These are phyloP conservation scores for Macrobrachium nipponense DNA, from an alignment of 1,140 invertebrate genomes.

Conservation along the genomic window DNA sequence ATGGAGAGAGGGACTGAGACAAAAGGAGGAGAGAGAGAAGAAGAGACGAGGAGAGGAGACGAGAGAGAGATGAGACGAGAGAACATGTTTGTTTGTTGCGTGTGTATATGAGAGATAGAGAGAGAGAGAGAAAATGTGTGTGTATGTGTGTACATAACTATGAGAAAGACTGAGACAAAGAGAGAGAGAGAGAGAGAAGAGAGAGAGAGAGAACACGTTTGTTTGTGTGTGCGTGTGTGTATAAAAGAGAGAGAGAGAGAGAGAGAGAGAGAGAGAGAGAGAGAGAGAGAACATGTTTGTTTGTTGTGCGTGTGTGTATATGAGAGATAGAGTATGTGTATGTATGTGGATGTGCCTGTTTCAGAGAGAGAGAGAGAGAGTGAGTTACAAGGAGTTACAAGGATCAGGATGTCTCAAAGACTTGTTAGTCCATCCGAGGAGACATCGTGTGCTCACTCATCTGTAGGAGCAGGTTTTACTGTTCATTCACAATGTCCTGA, in stretches of 20 bases:
- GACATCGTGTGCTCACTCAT: too few species aligned
- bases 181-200: neutral
- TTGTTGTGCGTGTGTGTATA: too few species aligned
- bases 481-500: too few species aligned
- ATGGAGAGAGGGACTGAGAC: slow-evolving; percentile 29
- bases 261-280: neutral
- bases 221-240: neutral
- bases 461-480: too few species aligned
- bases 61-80: neutral
- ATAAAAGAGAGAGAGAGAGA: neutral
- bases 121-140: neutral
- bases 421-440: too few species aligned
- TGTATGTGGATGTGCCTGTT: too few species aligned
- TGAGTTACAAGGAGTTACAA: too few species aligned
- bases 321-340: neutral
- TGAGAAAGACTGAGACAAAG: neutral
- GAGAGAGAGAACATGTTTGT: neutral
- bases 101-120: neutral
- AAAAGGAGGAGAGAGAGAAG: slow-evolving; percentile 22
- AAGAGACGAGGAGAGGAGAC: neutral
- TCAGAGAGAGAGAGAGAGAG: neutral
- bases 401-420: neutral
- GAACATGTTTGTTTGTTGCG: too few species aligned
- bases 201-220: neutral
- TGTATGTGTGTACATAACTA: too few species aligned